These are phyloP conservation scores for Slavum lentiscoides DNA, from an alignment of 2,888 invertebrate species.

Conservation along the genomic window DNA sequence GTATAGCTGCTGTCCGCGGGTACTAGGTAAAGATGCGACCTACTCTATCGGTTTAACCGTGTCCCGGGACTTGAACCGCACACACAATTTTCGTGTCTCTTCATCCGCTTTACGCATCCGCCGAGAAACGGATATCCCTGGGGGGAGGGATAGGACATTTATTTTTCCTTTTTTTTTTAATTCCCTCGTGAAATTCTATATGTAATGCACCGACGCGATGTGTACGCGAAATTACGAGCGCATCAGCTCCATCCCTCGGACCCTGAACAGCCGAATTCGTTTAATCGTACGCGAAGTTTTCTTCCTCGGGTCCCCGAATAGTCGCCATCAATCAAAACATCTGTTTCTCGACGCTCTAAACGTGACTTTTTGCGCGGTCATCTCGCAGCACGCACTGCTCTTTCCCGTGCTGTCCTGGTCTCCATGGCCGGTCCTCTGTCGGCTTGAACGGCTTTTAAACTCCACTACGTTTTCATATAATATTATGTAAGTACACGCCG, in stretches of 20 bases:
- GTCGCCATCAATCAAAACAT: not conserved
- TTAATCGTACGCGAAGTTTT: not conserved
- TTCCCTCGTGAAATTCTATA: not conserved
- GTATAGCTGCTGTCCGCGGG: too few species aligned
- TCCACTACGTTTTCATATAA: too few species aligned
- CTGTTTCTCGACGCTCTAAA: not conserved
- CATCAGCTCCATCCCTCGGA: too few species aligned
- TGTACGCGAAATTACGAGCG: not conserved
- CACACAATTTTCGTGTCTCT: not conserved
- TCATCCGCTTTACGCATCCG: not conserved
- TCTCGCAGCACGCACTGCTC: too few species aligned
- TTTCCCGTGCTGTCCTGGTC: too few species aligned
- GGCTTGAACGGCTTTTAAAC: too few species aligned
- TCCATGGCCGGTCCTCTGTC: too few species aligned
- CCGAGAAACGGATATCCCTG: not conserved
- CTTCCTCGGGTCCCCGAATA: not conserved
- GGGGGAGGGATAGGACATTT: not conserved
- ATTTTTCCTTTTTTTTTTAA: not conserved
- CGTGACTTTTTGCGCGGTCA: too few species aligned
- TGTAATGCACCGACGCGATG: not conserved
- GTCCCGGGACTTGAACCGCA: not conserved
- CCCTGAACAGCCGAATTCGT: not conserved
- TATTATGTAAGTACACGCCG: too few species aligned
- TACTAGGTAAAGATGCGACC: not conserved
- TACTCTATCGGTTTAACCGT: not conserved